Percentiles rank a stretch among this genome's conserved stretches.
phyloP scores from a whole-genome alignment of 2,888 invertebrate genomes.

The Oxytorus armatus region DNA sequence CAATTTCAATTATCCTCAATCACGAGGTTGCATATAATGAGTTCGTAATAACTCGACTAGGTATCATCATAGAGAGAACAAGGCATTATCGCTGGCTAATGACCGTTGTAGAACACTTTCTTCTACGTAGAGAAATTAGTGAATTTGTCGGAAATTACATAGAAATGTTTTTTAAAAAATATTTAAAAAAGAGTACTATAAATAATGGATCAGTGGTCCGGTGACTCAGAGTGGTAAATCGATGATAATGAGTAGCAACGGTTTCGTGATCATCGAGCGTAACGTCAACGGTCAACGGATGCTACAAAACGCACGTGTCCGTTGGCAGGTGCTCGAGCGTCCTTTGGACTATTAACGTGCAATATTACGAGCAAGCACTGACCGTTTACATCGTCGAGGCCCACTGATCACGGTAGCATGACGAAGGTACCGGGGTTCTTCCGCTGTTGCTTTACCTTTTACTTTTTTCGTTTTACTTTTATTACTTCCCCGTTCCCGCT shows the following conservation, averaged over 20 bases:
- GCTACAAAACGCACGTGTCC: conserved; percentile 70
- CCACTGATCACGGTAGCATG: conserved; percentile 56
- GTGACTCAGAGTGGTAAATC: conserved; percentile 48
- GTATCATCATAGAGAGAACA: background rate
- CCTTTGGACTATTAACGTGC: conserved; percentile 53
- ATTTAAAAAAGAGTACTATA: conserved; percentile 5
- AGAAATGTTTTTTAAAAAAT: background rate
- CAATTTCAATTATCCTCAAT: background rate
- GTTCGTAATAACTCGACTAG: background rate
- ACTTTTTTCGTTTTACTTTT: conserved; percentile 28
- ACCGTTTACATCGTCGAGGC: conserved; percentile 54
- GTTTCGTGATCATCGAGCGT: conserved; percentile 69
- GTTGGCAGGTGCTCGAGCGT: conserved; percentile 74
- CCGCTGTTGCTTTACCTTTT: conserved; percentile 30
- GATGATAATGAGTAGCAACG: conserved; percentile 63
- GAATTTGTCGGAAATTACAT: background rate
- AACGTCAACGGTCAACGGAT: conserved; percentile 74
- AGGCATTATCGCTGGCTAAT: background rate
- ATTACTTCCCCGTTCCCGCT: conserved; percentile 66
- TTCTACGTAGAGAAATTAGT: too few species aligned
- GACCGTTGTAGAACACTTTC: too few species aligned
- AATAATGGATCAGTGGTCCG: conserved; percentile 39
- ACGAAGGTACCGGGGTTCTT: conserved; percentile 51
- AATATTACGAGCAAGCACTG: conserved; percentile 38
- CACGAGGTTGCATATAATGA: background rate